A percentile compares a stretch with the other conserved stretches of the same genome.
Conservation (phyloP, 1,140 invertebrate species). For the Protaetia brevitarsis region DNA sequence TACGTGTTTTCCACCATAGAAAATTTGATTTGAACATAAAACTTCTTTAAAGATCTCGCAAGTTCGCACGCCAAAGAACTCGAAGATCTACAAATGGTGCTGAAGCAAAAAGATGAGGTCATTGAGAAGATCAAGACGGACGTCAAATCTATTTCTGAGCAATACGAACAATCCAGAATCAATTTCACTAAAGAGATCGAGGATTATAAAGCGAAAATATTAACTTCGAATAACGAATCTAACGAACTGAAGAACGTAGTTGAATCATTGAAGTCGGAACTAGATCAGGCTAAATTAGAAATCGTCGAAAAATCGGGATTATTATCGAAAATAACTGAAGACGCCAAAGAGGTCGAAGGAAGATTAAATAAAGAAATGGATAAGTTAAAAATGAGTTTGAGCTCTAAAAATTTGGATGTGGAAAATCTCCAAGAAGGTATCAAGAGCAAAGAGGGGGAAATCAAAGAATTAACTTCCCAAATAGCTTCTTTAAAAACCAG, state of each 20-base stretch:
- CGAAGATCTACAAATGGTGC: no score
- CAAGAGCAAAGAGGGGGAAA: neutral
- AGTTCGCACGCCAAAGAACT: no score
- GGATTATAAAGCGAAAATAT: neutral
- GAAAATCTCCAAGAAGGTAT: neutral
- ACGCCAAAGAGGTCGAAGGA: neutral
- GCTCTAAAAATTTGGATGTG: neutral
- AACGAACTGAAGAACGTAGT: neutral
- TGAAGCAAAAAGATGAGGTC: neutral
- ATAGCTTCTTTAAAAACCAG: neutral
- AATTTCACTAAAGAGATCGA: constrained; percentile 6
- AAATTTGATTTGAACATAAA: no score
- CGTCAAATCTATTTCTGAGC: neutral
- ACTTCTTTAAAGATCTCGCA: no score
- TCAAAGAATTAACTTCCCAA: neutral
- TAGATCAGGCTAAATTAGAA: neutral
- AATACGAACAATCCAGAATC: constrained; percentile 2
- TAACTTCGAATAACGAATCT: neutral
- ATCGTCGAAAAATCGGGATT: neutral
- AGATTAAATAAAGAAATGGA: constrained; percentile 3
- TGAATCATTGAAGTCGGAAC: neutral
- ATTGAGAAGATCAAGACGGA: neutral
- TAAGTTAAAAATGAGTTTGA: constrained; percentile 9
- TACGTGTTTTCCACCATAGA: no score
- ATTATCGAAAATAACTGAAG: neutral